phyloP scores from a whole-genome alignment of 2,797 vertebrate genomes.

The Myiotriccus ornatus region DNA sequence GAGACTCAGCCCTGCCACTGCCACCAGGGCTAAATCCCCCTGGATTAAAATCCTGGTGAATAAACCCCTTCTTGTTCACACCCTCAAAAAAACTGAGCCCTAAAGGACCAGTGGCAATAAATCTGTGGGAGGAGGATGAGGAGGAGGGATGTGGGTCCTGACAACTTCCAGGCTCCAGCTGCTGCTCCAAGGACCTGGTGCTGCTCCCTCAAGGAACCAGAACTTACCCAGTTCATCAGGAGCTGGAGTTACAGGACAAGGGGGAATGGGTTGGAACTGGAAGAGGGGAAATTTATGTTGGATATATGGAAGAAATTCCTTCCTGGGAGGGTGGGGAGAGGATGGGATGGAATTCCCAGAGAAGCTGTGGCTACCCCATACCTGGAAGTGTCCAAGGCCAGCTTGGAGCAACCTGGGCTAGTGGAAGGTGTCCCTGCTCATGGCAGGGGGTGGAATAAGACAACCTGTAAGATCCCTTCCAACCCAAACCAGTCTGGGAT shows the following conservation, averaged over 20 bases:
- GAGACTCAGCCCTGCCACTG: not conserved
- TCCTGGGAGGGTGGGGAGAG: too few species aligned
- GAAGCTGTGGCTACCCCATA: too few species aligned
- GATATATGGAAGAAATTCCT: not conserved
- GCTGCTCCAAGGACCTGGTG: not conserved
- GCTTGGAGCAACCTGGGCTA: not conserved
- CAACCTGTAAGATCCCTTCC: not conserved
- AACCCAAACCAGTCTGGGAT: not conserved
- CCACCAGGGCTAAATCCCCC: not conserved
- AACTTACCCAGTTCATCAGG: not conserved
- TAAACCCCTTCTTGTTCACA: not conserved
- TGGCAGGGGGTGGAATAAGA: not conserved
- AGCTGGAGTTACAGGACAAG: not conserved
- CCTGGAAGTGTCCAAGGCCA: not conserved
- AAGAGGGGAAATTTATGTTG: not conserved
- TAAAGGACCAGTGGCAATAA: not conserved
- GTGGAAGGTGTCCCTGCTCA: too few species aligned
- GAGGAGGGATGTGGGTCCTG: not conserved
- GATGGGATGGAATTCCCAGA: too few species aligned
- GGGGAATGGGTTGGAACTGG: not conserved
- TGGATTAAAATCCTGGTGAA: accelerated
- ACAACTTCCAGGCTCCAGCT: not conserved
- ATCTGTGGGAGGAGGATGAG: not conserved
- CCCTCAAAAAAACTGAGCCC: too few species aligned
- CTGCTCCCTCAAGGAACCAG: not conserved